Base-by-base conservation (phyloP, 1,140 invertebrate genomes). In the Macrosteles quadrilineatus region DNA sequence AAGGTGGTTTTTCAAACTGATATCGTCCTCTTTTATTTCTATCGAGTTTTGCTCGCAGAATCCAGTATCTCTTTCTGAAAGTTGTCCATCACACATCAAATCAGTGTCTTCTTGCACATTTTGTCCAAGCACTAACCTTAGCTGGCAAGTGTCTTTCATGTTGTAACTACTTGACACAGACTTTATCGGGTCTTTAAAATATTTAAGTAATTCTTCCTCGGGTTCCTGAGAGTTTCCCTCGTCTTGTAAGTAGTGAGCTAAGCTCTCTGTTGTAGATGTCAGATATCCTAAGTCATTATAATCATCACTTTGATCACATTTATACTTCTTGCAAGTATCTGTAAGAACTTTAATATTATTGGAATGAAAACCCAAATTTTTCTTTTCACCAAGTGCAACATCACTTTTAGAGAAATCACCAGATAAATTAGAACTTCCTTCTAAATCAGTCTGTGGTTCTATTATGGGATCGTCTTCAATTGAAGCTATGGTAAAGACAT, bases 211-310 rank as follows among this genome's bases (percentile, higher is more conserved):
- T 80, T 93, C 91, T 76, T 90, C 89, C 75, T 93, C 91, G 74
- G 89, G 89, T 74, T 92, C 90, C 76, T 92, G 89, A 50, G 90
- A 90, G 79, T 91, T 92, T 72, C 86, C 87, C 50, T 89, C 86
- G 43, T 88, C 87, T 72, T 87, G 86, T 73, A 92, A 83, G 78
- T 92, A 92, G 80, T 92, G 90, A 76, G 91, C 89, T 43, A 93
- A 79, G 43, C 89, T 89, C 75, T 92, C 90, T 43, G 89, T 89
- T n/a, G n/a, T n/a, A n/a, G n/a, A n/a, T 75, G 91, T 23, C n/a
- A 68, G 45, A 31, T 57, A 29, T 47, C 31, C 30, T 32, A 59
- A 45, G 68, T 72, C 21, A 59, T 69, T 40, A 31, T 65, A 36
- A 72, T 11, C 11, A 47, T 45, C 59, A 64, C 30, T 25, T 50